Percentiles rank a stretch among this genome's conserved stretches.
phyloP scores from a whole-genome alignment of 1,140 invertebrate genomes.

The Pogonomyrmex barbatus region DNA sequence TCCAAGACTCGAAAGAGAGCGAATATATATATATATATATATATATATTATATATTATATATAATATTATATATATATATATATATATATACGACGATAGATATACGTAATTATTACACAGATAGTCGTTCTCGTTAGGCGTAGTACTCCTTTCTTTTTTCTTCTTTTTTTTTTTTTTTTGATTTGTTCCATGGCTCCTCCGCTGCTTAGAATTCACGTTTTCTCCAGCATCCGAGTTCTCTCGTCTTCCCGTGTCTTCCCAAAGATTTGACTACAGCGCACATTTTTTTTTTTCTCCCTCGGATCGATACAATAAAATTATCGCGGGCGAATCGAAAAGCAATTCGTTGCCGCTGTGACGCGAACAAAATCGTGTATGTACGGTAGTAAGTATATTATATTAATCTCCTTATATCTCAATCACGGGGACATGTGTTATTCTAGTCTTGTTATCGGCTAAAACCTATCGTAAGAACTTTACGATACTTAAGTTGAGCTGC shows the following conservation, averaged over 20 bases:
- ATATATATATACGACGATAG: conserved; percentile 35
- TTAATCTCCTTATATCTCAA: conserved; percentile 29
- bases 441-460: conserved; percentile 69
- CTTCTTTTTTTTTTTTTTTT: conserved; percentile 29
- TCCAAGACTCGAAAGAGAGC: conserved; percentile 41
- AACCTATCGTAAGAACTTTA: conserved; percentile 71
- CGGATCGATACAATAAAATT: conserved; percentile 32
- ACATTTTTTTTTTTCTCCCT: not conserved
- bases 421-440: conserved; percentile 51
- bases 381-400: conserved; percentile 42
- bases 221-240: conserved; percentile 45
- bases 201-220: conserved; percentile 39
- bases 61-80: no score
- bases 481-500: conserved; percentile 71
- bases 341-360: conserved; percentile 29
- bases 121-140: conserved; percentile 46
- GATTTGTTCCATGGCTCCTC: conserved; percentile 48
- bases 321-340: conserved; percentile 37
- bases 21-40: not conserved
- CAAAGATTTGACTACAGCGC: conserved; percentile 13
- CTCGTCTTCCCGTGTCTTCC: conserved; percentile 23
- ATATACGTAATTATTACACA: conserved; percentile 60
- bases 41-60: no score
- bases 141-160: not conserved
- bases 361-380: conserved; percentile 38